Base-by-base conservation (phyloP, 1,140 invertebrate species). In the Macrosteles quadrilineatus region DNA sequence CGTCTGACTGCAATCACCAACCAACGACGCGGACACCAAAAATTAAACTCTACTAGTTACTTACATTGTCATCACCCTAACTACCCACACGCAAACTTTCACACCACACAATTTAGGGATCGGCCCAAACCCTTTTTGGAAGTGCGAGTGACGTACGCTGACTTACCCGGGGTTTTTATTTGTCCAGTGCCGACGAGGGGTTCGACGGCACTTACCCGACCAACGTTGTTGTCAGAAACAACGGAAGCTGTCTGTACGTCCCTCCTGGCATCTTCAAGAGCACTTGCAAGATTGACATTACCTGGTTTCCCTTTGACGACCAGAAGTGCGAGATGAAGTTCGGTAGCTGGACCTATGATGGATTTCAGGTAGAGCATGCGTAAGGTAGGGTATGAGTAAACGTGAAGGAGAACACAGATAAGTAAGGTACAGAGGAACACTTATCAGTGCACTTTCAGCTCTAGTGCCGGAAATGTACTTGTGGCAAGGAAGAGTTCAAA, bases 221-320 rank as follows among this genome's bases (percentile, higher is more conserved):
- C 79, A 98, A 98, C 86, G 94, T 98, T 85, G 93, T 98, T 82
- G 94, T 98, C 82, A 89, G 89, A 84, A 88, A 93, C 88, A 95
- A 95, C 87, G 97, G 96, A 82, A 93, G 90, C 86, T 96, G 95
- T 86, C 88, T 93, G 82, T 98, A 97, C 88, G 91, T 98, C 81
- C 96, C 97, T 78, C 97, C 97, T 74, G 93, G 93, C 85, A 98
- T 98, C 85, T 98, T 98, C 89, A 97, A 96, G 87, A 97, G 94
- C 88, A 97, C 95, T 85, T 98, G 97, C 88, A 93, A 95, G 87
- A 98, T 98, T 85, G 95, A 98, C 88, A 98, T 98, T 86, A 96
- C 93, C 79, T 97, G 95, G 94, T 98, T 98, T 86, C 96, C 96
- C 79, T 98, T 98, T 87, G 96, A 98, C 86, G 95, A 97, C 83